phyloP scores from a whole-genome alignment of 1,140 invertebrate genomes.

The Chironomus striatipennis region DNA sequence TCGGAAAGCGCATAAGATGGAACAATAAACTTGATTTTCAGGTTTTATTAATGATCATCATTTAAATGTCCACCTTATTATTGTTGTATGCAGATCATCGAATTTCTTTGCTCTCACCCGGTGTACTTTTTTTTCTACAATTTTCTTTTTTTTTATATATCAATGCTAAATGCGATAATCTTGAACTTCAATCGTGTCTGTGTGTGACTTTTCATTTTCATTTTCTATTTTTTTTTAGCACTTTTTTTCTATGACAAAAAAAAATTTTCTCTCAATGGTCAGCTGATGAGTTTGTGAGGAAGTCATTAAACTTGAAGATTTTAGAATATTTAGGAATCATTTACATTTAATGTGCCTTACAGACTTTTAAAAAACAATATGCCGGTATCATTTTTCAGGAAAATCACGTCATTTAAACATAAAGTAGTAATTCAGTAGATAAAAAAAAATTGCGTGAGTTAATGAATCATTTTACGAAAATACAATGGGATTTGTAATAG shows the following conservation, averaged over 20 bases:
- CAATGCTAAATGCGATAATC: not conserved
- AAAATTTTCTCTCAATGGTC: too few relatives aligned
- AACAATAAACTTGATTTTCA: slow-evolving; percentile 18
- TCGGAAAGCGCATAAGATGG: slow-evolving; percentile 6
- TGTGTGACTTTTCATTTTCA: not conserved
- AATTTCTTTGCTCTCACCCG: not conserved
- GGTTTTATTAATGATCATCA: slow-evolving; percentile 20
- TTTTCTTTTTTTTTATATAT: not conserved
- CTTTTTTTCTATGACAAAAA: not conserved
- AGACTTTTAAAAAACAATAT: too few relatives aligned
- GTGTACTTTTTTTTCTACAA: not conserved
- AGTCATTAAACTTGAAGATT: too few relatives aligned
- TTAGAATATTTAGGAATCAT: too few relatives aligned
- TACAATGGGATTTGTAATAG: too few relatives aligned
- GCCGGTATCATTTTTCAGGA: too few relatives aligned
- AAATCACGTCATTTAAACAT: too few relatives aligned
- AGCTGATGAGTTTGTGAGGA: too few relatives aligned
- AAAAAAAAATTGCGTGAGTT: too few relatives aligned
- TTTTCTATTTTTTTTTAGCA: not conserved
- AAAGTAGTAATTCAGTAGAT: too few relatives aligned
- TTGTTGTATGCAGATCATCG: slow-evolving; percentile 12
- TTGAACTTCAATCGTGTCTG: not conserved
- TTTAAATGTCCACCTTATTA: slow-evolving; percentile 20
- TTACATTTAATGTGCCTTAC: too few relatives aligned
- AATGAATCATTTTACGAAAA: too few relatives aligned